Evolutionary conservation across 2,113 vertebrate species (phyloP).

Genomic region (Cisticola juncidis): DNA sequence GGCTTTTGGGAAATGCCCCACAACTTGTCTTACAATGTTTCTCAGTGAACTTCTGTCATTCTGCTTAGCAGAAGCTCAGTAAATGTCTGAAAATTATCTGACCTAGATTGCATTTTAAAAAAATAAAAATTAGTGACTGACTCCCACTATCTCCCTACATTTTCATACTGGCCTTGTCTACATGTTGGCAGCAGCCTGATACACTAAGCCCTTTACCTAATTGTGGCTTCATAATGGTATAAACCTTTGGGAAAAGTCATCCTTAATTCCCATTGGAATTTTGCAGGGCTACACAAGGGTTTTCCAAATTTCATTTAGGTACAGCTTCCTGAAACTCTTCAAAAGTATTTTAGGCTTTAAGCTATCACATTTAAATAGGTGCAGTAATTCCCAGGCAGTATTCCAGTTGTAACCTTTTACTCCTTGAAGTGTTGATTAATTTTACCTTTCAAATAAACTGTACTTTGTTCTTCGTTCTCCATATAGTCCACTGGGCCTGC

Average conservation of each 20-base stretch:
- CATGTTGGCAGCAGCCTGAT: background rate
- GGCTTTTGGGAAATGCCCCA: background rate
- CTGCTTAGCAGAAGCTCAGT: background rate
- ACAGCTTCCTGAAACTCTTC: background rate
- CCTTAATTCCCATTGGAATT: background rate
- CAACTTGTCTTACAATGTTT: accelerated
- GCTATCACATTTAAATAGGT: background rate
- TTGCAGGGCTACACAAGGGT: background rate
- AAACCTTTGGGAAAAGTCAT: background rate
- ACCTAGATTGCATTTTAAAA: background rate
- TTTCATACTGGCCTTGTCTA: background rate
- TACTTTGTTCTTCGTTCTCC: conserved; percentile 68
- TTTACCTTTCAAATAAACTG: conserved; percentile 76
- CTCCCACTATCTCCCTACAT: background rate
- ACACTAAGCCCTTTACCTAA: background rate
- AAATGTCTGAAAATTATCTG: background rate
- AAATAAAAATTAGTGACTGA: background rate
- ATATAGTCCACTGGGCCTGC: conserved; percentile 65
- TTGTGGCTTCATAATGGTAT: background rate
- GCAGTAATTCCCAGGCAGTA: background rate
- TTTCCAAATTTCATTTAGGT: background rate
- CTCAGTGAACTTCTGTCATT: background rate
- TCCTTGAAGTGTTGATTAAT: background rate
- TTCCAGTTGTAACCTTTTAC: background rate
- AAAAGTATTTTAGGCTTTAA: background rate